Evolutionary conservation across 2,113 vertebrate species (phyloP), one percentile per base, ranked within the genome.

Genomic region (Clupea harengus): DNA sequence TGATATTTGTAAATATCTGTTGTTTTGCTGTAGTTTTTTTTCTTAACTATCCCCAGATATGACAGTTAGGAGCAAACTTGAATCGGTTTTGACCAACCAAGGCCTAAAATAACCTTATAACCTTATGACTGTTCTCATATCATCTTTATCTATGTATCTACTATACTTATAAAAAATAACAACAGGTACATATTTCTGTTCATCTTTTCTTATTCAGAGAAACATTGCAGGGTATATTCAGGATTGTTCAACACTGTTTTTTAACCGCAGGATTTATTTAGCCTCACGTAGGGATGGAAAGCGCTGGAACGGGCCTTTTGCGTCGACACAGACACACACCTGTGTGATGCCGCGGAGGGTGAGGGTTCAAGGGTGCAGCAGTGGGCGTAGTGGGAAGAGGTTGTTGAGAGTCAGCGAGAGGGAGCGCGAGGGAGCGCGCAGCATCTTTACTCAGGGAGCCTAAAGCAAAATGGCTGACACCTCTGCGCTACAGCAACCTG

Each of bases 281-380:
- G 72, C 9, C 32, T 46, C 72, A 45, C 28, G 75, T 32, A 20
- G 28, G 28, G n/a, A 84, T 87, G 80, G 82, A 83, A 85, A 83
- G 82, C 64, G 64, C 64, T 88, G 52, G 45, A 83, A 80, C 47
- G 75, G 54, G 54, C 18, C 18, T 57, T 57, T 3, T 57, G 57
- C 81, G 72, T 52, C 47, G 18, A 83, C 46, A 87, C 57, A 54
- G 44, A 81, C 83, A 75, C 47, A 82, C 92, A 95, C 93, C 94
- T 93, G 90, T 85, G 54, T 60, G 80, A 57, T 72, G 49, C 52
- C 85, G 88, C 90, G 83, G n/a, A 0, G 83, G 86, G 85, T 91
- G 83, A 84, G 86, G 90, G 91, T 88, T 92, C 86, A 17, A 49
- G 25, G 47, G 57, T 85, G 82, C 82, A 46, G 82, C 86, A 81